Conservation (phyloP, 2,888 invertebrate genomes). For the Microctonus brassicae region DNA sequence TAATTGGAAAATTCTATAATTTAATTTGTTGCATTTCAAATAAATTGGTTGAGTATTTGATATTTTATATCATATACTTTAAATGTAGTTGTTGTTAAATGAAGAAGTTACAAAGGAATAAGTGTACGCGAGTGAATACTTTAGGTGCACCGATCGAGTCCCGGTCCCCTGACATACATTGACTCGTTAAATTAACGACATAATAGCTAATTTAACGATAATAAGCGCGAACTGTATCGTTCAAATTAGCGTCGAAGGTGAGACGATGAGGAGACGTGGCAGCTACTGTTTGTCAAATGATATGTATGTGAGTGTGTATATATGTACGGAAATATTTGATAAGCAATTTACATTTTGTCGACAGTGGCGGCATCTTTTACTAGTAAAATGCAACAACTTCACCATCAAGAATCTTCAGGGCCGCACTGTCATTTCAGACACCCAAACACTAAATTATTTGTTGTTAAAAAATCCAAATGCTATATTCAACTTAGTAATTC, state of each 20-base stretch:
- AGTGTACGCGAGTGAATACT: conserved; percentile 29
- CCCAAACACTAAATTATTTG: not conserved
- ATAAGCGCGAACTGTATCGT: conserved; percentile 67
- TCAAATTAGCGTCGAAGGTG: conserved; percentile 70
- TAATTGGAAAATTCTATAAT: no score
- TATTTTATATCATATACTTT: not conserved
- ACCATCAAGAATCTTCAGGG: not conserved
- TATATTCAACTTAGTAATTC: not conserved
- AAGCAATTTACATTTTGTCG: not conserved
- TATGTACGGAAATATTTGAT: not conserved
- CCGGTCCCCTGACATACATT: conserved; percentile 69
- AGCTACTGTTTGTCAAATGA: not conserved
- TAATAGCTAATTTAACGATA: conserved; percentile 70
- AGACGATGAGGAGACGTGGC: conserved; percentile 54
- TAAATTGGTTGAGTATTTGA: no score
- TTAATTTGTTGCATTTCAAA: no score
- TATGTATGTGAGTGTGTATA: not conserved
- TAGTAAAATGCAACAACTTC: not conserved
- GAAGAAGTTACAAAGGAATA: conserved; percentile 13
- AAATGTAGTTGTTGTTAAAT: not conserved
- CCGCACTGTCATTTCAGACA: not conserved
- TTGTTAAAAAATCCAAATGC: not conserved
- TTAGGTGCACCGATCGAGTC: conserved; percentile 36
- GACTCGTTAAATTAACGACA: conserved; percentile 70
- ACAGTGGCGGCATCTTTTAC: conserved; percentile 28